Base-by-base conservation (phyloP, 2,888 invertebrate species). In the Carterocephalus palaemon region DNA sequence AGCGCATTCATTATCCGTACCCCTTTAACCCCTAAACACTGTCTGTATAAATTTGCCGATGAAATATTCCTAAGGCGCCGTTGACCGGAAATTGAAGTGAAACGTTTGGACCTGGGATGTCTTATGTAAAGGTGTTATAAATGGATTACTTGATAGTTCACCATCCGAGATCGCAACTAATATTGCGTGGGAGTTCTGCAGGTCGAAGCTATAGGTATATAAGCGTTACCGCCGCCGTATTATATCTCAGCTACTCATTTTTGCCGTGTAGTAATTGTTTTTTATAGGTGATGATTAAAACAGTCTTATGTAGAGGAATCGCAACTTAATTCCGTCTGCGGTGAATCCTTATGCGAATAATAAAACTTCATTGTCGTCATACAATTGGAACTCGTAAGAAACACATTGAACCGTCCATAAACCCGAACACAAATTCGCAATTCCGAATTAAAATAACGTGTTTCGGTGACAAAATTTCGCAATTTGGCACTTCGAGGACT, bases 371-470 rank as follows among this genome's bases (percentile, higher is more conserved):
- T 12, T 39, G 29, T 10, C 22, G 9, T 40, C n/a, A n/a, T n/a
- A n/a, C 17, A 17, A 20, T 26, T 22, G 7, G 9, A 24, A 7
- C 26, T 42, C 31, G 34, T 22, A 34, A 34, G 20, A 24, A 16
- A 22, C 17, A 8, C 34, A 36, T 10, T 34, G 29, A 39, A 20
- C 22, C 26, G 42, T 13, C 34, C 34, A 34, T 36, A 43, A 43
- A 34, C 8, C 10, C 28, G 28, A 39, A 39, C 42, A 42, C 42
- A 26, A 34, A 34, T 31, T 20, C 20, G 42, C 43, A 15, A 29
- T 36, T 36, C 16, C 43, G 15, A 43, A 43, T 43, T 43, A 43
- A 36, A 43, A 36, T 43, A 36, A 43, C 43, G 36, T 36, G 36
- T 36, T 36, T 34, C 36, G 22, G 36, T 29, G 34, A 43, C 43